Conservation (phyloP, 2,113 vertebrate genomes). For the Gyps fulvus region DNA sequence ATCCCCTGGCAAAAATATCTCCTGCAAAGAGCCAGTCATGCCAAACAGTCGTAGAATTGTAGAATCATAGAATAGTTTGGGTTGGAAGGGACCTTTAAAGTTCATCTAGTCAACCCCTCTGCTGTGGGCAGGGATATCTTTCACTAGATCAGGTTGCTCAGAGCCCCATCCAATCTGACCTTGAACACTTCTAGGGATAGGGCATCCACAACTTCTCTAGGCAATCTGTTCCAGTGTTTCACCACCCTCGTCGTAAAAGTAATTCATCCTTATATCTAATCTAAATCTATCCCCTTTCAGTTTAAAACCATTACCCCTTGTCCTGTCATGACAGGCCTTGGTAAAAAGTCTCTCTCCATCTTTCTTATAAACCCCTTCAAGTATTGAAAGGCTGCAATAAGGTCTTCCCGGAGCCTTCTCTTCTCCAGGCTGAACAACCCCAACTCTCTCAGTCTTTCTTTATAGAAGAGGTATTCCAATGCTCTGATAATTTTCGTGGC, state of each 20-base stretch:
- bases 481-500: not conserved
- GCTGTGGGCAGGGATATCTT: not conserved
- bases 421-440: not conserved
- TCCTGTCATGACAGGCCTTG: not conserved
- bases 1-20: not conserved
- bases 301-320: not conserved
- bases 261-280: not conserved
- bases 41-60: not conserved
- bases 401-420: not conserved
- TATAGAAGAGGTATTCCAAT: not conserved
- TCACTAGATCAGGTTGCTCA: not conserved
- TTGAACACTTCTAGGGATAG: not conserved
- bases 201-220: not conserved
- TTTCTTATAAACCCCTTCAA: not conserved
- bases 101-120: not conserved
- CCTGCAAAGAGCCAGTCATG: not conserved
- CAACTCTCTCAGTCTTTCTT: not conserved
- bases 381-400: not conserved
- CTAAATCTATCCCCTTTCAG: not conserved
- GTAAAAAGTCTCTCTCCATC: not conserved
- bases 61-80: not conserved
- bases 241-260: not conserved
- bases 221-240: rapidly evolving
- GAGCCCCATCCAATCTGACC: rapidly evolving
- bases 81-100: not conserved